Evolutionary conservation across 2,888 invertebrate species (phyloP), one percentile per base, ranked within the genome.

Genomic region (Nezara viridula): DNA sequence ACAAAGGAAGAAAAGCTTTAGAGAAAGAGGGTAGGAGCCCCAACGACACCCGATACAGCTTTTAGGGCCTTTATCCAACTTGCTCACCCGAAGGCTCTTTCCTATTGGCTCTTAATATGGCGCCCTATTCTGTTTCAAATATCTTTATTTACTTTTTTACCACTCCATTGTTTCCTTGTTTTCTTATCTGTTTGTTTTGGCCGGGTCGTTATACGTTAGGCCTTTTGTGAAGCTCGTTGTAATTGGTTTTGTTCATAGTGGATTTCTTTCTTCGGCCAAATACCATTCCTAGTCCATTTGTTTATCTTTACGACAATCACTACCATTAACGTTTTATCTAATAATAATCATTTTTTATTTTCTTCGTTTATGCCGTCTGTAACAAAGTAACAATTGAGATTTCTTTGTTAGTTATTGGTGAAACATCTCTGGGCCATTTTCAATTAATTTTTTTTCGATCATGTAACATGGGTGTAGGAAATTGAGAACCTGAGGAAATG

Each of bases 1-100:
- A 73, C 66, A 73, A 19, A 73, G 37, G 66, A 66, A 73, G 19
- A 73, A 37, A 73, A 73, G 37, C 32, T 37, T 32, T 37, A 32
- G 16, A 7, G 10, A 73, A 37, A 73, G 4, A 24, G 40, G 2
- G 77, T 12, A n/a, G n/a, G 81, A 10, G 3, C 21, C 24, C 21
- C 44, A 24, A 77, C 10, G 77, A 81, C 81, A 81, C 81, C 81
- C 81, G 81, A 81, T 81, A 81, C 81, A 81, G 81, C 81, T 81
- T 81, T 81, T 81, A 81, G 81, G 44, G n/a, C 44, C 81, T 81
- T 47, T 77, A 73, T 73, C 73, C 77, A 77, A 21, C 14, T 77
- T 40, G 37, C 21, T 24, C 40, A 9, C n/a, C 81, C n/a, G 44
- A 40, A 10, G 0, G 24, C 81, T 14, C 37, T 47, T 12, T 16